Conservation (phyloP, 2,797 vertebrate species). For the Ptychobarbus kaznakovi region DNA sequence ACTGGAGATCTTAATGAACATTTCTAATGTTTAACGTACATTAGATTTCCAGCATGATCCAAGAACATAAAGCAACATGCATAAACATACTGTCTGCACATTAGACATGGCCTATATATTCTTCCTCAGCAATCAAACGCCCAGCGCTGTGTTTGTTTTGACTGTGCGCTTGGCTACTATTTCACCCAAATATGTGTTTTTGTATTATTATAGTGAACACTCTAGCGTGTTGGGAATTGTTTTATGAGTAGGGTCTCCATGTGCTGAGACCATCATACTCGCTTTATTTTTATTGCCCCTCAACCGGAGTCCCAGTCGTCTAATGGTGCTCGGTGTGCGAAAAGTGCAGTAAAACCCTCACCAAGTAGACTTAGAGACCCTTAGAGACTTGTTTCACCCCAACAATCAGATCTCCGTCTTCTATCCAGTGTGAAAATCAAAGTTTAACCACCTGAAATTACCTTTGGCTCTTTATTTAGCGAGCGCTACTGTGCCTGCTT, state of each 20-base stretch:
- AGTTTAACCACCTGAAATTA: slow-evolving; percentile 41
- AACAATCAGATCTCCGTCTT: background rate
- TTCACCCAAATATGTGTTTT: slow-evolving; percentile 4
- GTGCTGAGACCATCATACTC: slow-evolving; percentile 33
- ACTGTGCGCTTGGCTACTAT: slow-evolving; percentile 50
- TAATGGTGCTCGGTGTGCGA: slow-evolving; percentile 28
- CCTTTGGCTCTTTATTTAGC: slow-evolving; percentile 19
- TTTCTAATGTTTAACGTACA: background rate
- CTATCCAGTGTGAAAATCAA: slow-evolving; percentile 34
- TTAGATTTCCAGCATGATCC: background rate
- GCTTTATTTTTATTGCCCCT: slow-evolving; percentile 45
- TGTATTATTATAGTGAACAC: slow-evolving; percentile 44
- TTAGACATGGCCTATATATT: background rate
- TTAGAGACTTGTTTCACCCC: background rate
- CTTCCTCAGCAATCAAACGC: background rate
- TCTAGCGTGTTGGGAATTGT: slow-evolving; percentile 36
- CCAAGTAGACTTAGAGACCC: background rate
- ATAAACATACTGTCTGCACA: background rate
- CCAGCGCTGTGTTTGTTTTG: slow-evolving; percentile 47
- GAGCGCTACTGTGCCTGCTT: background rate
- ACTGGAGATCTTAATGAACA: background rate
- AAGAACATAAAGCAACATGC: background rate
- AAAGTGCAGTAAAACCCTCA: slow-evolving; percentile 24
- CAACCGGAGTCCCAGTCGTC: slow-evolving; percentile 21
- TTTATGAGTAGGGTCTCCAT: slow-evolving; percentile 46